Evolutionary conservation across 1,140 invertebrate genomes (phyloP), one percentile per base, ranked within the genome.

Genomic region (Brachionus sp.): DNA sequence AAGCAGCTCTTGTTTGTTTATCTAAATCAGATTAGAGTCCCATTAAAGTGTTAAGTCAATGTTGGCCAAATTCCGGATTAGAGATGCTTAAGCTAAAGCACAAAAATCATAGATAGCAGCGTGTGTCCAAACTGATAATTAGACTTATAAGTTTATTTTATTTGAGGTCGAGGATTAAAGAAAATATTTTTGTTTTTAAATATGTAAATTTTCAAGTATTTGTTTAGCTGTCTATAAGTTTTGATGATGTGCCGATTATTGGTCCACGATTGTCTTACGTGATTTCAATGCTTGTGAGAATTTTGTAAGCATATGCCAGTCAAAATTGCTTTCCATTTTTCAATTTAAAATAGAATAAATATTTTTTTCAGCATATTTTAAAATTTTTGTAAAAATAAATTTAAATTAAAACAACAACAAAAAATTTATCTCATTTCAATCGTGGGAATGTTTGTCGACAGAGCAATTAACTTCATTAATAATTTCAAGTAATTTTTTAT

Each of bases 161-260:
- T 57, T 19, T 19, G 50, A 57, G 50, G 50, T 57, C 50, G 50
- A 57, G 50, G 50, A 57, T 57, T 39, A 70, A 70, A 70, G 37
- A 37, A 70, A 37, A 37, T 70, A 37, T 70, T 70, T 19, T 9
- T 37, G 35, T 39, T 37, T 70, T 70, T 70, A 39, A 70, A 70
- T 16, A 70, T 57, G 37, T n/a, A 70, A 37, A 70, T 37, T 39
- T 16, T 70, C 10, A 70, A 37, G 33, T 70, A 66, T 66, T 66
- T 66, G 35, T 39, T 70, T 70, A 70, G 66, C 66, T 70, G 66
- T 70, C 66, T 70, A 70, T 39, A 23, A 39, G 66, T 39, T 35
- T 37, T 37, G 33, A 37, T 37, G 9, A 66, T 16, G 39, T 70
- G 66, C 66, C 66, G 66, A 39, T 19, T 19, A 37, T 70, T 16